Base-by-base conservation (phyloP, 2,888 invertebrate species). In the Pogonocherus hispidulus region DNA sequence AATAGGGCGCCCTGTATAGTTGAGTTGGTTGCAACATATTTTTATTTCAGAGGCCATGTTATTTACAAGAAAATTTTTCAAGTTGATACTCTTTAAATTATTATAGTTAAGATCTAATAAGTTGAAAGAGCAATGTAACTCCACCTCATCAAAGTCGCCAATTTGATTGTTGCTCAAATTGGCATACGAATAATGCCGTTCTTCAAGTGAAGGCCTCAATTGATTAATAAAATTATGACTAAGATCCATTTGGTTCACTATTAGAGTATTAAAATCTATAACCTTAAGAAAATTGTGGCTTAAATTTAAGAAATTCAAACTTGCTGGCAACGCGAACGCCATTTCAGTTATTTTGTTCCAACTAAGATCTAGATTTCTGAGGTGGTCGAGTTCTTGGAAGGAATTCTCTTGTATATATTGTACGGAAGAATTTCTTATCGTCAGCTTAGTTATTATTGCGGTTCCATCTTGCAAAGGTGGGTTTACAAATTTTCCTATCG, bases 81-180 rank as follows among this genome's bases (percentile, higher is more conserved):
- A 18, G 35, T 18, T 35, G 19, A 37, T 37, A n/a, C 19, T 4
- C 2, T 14, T 6, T 19, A 69, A 41, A 23, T 47, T 20, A 44
- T 69, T 69, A 49, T 59, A 49, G 55, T 64, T 69, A 14, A 69
- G n/a, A 69, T 69, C 47, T 16, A 69, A n/a, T 5, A 47, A 55
- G 1, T 22, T 8, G 23, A 55, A 37, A 8, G 5, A 8, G 1
- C 3, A 11, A 14, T 20, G 2, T 23, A 55, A 51, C 11, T 41
- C 19, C 5, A 18, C 35, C 41, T 64, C 68, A n/a, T 60, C 54
- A 32, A 60, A 69, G 32, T 56, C 32, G 4, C 16, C 20, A 11
- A 69, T 20, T n/a, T 51, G 49, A 20, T 69, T 69, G 23, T 41
- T 41, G 27, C 68, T 69, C 9, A 69, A 46, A 49, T 69, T 55